Evolutionary conservation across 1,140 invertebrate genomes (phyloP), one percentile per base, ranked within the genome.

Genomic region (Anthonomus grandis): DNA sequence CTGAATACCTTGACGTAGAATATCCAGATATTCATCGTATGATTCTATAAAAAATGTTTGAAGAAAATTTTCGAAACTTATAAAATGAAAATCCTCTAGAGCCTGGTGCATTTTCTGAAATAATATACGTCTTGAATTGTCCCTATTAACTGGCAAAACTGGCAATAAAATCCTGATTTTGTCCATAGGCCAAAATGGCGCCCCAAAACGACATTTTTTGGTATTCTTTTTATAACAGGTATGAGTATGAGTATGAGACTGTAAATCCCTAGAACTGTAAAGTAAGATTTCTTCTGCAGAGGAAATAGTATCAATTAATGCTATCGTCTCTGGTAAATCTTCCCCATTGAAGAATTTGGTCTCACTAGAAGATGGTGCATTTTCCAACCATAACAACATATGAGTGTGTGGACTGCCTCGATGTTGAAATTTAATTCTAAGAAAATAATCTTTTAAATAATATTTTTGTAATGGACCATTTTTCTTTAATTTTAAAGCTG

Each of bases 191-290:
- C 27, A 31, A 31, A 31, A 31, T 8, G 27, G 27, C 6, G 27
- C 27, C n/a, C 27, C 27, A n/a, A 31, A 31, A 8, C 27, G 6
- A 31, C 27, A 31, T 31, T 31, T 31, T 31, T n/a, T 31, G 6
- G 27, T n/a, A n/a, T 31, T 31, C 6, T 31, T 31, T n/a, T 31
- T 8, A 31, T n/a, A 39, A 15, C 37, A 39, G 10, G 37, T 39
- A 39, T 39, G 37, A 39, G 37, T 39, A 39, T 39, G 37, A 39
- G 37, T 15, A 39, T 39, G 37, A 9, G 37, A n/a, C 15, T 39
- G 37, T 39, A 39, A 39, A 39, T 39, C 17, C 37, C 15, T 39
- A 15, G 37, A 15, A 17, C 37, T 39, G 5, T 9, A 39, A 39
- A 39, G 10, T 39, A 39, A 39, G 17, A 9, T 31, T 6, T 31